Percentiles rank a stretch among this genome's conserved stretches.
Conservation (phyloP, 1,140 invertebrate genomes). For the Gryllus bimaculatus region DNA sequence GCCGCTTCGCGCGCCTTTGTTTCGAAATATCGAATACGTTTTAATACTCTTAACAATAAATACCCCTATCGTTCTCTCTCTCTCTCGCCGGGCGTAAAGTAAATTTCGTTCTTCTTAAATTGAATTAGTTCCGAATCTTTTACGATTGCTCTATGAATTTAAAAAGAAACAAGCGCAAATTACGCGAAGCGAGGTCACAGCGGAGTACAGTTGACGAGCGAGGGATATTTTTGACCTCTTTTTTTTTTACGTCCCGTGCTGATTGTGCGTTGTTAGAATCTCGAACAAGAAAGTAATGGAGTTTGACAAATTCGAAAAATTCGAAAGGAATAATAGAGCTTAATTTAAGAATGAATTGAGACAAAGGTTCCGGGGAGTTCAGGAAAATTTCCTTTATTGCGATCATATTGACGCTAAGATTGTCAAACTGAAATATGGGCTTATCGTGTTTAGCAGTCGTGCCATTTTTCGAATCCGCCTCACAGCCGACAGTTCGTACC, state of each 20-base stretch:
- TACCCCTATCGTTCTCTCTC: neutral
- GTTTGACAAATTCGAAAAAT: neutral
- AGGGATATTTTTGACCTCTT: neutral
- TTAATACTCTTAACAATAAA: neutral
- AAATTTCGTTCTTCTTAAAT: neutral
- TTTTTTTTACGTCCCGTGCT: neutral
- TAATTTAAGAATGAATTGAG: no score
- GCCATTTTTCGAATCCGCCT: neutral
- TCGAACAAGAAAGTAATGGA: neutral
- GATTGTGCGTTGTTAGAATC: neutral
- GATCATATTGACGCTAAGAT: no score
- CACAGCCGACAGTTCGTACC: neutral
- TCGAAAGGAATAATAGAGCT: neutral
- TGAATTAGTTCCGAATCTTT: conserved; percentile 1
- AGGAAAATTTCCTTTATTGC: no score
- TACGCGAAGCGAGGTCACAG: neutral
- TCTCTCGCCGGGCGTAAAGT: neutral
- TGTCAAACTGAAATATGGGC: neutral
- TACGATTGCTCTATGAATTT: neutral
- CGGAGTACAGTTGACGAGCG: neutral
- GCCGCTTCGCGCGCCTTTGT: neutral
- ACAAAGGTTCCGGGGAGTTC: no score
- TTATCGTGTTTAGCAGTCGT: neutral
- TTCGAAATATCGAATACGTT: neutral
- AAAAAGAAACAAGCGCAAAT: neutral